phyloP scores from a whole-genome alignment of 2,888 invertebrate species.

The Ariolimax columbianus region DNA sequence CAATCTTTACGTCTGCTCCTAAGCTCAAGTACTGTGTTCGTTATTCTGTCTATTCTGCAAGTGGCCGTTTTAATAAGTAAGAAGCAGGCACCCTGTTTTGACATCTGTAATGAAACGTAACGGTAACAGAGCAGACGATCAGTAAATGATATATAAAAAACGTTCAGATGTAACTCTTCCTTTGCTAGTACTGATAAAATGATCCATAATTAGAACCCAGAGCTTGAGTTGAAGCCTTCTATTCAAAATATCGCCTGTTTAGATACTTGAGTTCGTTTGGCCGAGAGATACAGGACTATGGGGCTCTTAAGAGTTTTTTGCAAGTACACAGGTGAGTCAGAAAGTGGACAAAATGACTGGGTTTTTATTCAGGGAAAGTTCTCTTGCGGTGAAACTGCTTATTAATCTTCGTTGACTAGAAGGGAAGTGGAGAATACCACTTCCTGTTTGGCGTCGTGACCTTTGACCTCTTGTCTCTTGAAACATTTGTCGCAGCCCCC shows the following conservation, averaged over 20 bases:
- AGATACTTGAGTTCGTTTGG: background rate
- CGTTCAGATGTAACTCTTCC: no score
- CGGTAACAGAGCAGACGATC: no score
- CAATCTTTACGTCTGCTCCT: no score
- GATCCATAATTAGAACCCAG: background rate
- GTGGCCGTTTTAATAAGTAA: no score
- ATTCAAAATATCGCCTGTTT: background rate
- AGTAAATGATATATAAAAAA: no score
- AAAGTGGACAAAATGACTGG: background rate
- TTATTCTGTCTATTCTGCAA: no score
- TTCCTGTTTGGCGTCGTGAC: background rate
- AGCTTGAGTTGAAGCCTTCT: background rate
- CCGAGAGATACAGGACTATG: background rate
- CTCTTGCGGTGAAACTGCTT: background rate
- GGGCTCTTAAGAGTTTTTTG: background rate
- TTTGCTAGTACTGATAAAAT: no score
- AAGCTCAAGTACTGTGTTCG: no score
- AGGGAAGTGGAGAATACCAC: background rate
- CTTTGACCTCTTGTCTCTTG: background rate
- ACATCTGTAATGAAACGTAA: no score
- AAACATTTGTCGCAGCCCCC: no score
- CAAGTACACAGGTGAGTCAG: background rate
- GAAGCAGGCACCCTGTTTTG: no score
- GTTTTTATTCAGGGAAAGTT: background rate
- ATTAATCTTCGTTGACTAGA: background rate